Evolutionary conservation across 2,797 vertebrate genomes (phyloP).

Genomic region (Chiloscyllium punctatum): DNA sequence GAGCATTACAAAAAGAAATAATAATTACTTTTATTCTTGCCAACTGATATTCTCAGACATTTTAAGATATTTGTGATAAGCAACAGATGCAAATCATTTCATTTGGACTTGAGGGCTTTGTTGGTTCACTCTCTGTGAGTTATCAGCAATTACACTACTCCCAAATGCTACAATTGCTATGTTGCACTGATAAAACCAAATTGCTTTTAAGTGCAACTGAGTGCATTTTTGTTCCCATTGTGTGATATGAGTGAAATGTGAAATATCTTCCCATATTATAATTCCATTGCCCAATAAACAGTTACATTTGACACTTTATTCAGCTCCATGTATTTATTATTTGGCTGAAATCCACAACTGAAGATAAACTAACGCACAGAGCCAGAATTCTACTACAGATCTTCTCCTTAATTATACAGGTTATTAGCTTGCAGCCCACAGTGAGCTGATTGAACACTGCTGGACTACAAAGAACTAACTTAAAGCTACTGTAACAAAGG

Average conservation of each 20-base stretch:
- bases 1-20: neutral
- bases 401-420: conserved; percentile 62
- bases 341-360: conserved; percentile 63
- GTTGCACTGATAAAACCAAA: neutral
- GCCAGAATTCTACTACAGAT: conserved; percentile 67
- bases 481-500: conserved; percentile 1
- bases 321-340: conserved; percentile 59
- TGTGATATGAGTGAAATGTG: conserved; percentile 50
- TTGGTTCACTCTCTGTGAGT: neutral
- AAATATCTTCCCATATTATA: conserved; percentile 64
- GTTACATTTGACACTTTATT: conserved; percentile 63
- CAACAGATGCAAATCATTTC: conserved; percentile 5
- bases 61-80: neutral
- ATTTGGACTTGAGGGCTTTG: neutral
- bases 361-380: conserved; percentile 64
- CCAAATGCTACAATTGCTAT: neutral
- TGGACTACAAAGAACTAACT: neutral
- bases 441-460: conserved; percentile 38
- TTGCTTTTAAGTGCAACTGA: neutral
- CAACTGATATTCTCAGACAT: neutral
- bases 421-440: conserved; percentile 63
- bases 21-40: neutral
- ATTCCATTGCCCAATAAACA: conserved; percentile 76
- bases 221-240: neutral
- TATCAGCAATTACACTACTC: neutral